phyloP scores from a whole-genome alignment of 2,797 vertebrate genomes.

The Hoplostethus mediterraneus region DNA sequence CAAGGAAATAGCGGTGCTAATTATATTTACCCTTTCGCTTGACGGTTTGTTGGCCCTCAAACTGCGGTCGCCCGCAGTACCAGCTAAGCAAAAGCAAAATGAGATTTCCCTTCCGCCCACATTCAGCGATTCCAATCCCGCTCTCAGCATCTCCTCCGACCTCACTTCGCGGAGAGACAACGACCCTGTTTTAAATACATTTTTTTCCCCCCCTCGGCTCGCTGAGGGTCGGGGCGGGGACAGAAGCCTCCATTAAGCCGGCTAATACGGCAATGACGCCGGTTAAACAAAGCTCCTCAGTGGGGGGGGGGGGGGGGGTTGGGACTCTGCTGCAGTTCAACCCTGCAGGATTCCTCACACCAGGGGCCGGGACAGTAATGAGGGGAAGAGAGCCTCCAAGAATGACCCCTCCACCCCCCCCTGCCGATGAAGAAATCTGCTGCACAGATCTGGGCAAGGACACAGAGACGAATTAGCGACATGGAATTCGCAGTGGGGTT shows the following conservation, averaged over 20 bases:
- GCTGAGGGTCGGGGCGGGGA: neutral
- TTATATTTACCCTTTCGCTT: too few relatives aligned
- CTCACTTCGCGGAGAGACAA: neutral
- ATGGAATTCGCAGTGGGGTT: conserved; percentile 53
- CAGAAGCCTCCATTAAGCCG: conserved; percentile 54
- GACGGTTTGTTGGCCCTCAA: neutral
- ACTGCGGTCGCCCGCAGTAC: conserved; percentile 6
- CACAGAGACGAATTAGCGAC: conserved; percentile 57
- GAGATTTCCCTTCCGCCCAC: conserved; percentile 20
- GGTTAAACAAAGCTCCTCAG: conserved; percentile 67
- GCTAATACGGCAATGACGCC: conserved; percentile 51
- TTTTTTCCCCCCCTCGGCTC: neutral
- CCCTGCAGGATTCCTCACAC: conserved; percentile 46
- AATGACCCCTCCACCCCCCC: conserved; percentile 33
- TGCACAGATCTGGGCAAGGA: conserved; percentile 59
- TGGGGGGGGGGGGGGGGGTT: neutral
- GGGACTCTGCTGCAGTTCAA: conserved; percentile 37
- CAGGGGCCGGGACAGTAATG: conserved; percentile 49
- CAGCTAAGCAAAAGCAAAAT: conserved; percentile 17
- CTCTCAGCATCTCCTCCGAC: conserved; percentile 8
- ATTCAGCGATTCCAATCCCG: conserved; percentile 20
- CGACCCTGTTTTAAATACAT: conserved; percentile 36
- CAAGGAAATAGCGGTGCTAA: too few relatives aligned
- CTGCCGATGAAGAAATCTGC: conserved; percentile 53
- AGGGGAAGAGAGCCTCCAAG: conserved; percentile 45